Evolutionary conservation across 2,113 vertebrate species (phyloP).

Genomic region (Thalassoma bifasciatum): DNA sequence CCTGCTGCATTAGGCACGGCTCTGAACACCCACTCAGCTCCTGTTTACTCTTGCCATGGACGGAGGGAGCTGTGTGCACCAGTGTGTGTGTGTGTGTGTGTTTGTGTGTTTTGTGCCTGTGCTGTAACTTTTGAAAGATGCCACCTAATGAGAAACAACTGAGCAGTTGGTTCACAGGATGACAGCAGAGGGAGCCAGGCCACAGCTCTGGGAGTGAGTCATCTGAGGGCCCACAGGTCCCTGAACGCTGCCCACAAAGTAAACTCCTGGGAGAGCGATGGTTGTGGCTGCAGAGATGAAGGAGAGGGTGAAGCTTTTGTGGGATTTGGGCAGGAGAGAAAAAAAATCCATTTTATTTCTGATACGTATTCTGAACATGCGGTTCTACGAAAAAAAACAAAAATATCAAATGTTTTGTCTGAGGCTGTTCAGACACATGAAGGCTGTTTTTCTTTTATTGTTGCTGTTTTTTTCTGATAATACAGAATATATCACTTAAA

Average conservation of each 20-base stretch:
- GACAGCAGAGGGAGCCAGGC: conserved; percentile 42
- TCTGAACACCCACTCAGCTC: conserved; percentile 74
- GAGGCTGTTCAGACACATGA: neutral
- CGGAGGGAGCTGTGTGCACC: conserved; percentile 29
- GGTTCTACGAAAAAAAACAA: neutral
- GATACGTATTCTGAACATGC: neutral
- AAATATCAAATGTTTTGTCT: neutral
- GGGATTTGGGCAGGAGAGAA: neutral
- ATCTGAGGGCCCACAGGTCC: conserved; percentile 30
- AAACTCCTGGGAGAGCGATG: conserved; percentile 17
- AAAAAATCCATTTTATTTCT: neutral
- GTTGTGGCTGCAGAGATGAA: neutral
- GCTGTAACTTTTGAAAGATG: conserved; percentile 55
- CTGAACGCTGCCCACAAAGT: conserved; percentile 30
- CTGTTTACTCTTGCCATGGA: conserved; percentile 69
- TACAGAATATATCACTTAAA: too few relatives aligned
- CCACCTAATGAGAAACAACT: conserved; percentile 71
- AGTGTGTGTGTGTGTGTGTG: neutral
- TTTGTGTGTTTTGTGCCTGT: conserved; percentile 5
- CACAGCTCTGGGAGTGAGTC: conserved; percentile 50
- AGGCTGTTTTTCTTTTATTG: too few relatives aligned
- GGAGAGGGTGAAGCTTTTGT: conserved; percentile 8
- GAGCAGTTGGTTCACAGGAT: conserved; percentile 30
- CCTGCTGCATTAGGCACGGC: conserved; percentile 69
- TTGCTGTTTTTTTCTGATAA: too few relatives aligned